Conservation (phyloP, 2,888 invertebrate genomes). For the Andrena bicolor region DNA sequence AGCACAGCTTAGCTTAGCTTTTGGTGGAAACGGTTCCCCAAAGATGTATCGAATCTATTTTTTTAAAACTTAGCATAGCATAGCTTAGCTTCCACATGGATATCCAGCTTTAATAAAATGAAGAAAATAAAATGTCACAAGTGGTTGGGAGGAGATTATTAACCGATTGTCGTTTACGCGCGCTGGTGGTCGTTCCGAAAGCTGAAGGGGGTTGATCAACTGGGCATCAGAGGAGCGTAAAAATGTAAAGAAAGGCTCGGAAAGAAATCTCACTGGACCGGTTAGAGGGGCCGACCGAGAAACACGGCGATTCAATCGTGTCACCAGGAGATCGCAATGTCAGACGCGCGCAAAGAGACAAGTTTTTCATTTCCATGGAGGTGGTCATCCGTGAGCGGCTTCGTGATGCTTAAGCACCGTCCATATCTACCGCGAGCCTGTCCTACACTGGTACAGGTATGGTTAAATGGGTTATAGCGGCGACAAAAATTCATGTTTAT, state of each 20-base stretch:
- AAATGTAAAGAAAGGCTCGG: conserved; percentile 24
- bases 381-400: conserved; percentile 53
- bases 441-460: conserved; percentile 36
- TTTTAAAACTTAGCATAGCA: no score
- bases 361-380: conserved; percentile 63
- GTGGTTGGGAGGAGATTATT: not conserved
- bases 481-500: conserved; percentile 67
- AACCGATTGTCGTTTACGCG: not conserved
- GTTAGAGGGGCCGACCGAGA: conserved; percentile 52
- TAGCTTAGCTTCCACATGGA: no score
- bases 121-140: not conserved
- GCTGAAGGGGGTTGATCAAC: conserved; percentile 28
- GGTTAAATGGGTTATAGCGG: conserved; percentile 65
- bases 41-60: no score
- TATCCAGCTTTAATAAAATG: not conserved
- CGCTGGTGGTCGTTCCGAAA: conserved; percentile 2
- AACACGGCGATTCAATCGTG: conserved; percentile 56
- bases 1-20: no score
- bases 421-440: conserved; percentile 24
- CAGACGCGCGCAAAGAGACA: conserved; percentile 38
- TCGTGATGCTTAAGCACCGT: conserved; percentile 26
- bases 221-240: not conserved
- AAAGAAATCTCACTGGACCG: conserved; percentile 50
- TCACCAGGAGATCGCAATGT: conserved; percentile 56
- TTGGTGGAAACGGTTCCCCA: no score